These are phyloP conservation scores for Lepas anatifera DNA, from an alignment of 2,888 invertebrate species.

Conservation along the genomic window DNA sequence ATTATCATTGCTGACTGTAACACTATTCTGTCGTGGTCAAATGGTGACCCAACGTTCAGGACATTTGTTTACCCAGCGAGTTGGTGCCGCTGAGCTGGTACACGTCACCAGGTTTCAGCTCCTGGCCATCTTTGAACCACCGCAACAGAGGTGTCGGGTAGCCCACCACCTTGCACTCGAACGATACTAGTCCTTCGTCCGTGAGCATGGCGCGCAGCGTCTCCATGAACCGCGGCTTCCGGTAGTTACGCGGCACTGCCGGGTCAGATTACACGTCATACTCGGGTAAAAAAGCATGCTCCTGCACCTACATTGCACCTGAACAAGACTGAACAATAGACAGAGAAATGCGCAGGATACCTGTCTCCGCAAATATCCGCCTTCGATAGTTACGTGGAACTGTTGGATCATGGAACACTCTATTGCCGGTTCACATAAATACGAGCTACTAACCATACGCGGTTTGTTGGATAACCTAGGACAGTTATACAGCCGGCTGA, in stretches of 20 bases:
- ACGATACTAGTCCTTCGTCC: conserved; percentile 81
- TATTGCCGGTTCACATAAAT: too few relatives aligned
- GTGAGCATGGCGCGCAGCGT: conserved; percentile 76
- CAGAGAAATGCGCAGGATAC: too few relatives aligned
- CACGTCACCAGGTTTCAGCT: conserved; percentile 80
- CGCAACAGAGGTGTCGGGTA: conserved; percentile 74
- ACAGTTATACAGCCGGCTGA: too few relatives aligned
- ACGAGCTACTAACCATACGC: too few relatives aligned
- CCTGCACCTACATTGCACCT: conserved; percentile 15
- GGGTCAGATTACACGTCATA: conserved; percentile 1
- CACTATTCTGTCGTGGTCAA: too few relatives aligned
- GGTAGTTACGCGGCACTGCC: conserved; percentile 78
- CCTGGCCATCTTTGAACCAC: conserved; percentile 89
- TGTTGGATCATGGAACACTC: too few relatives aligned
- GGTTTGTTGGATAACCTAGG: too few relatives aligned
- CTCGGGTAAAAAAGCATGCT: conserved; percentile 25
- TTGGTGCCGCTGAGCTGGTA: conserved; percentile 84
- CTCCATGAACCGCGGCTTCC: conserved; percentile 81
- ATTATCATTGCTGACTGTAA: too few relatives aligned
- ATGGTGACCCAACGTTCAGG: too few relatives aligned
- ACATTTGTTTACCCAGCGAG: conserved; percentile 56
- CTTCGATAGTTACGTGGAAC: too few relatives aligned
- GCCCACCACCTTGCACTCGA: conserved; percentile 85
- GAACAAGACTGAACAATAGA: too few relatives aligned
- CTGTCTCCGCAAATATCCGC: too few relatives aligned